A percentile compares a stretch with the other conserved stretches of the same genome.
Conservation (phyloP, 2,797 vertebrate genomes). For the Valencia hispanica region DNA sequence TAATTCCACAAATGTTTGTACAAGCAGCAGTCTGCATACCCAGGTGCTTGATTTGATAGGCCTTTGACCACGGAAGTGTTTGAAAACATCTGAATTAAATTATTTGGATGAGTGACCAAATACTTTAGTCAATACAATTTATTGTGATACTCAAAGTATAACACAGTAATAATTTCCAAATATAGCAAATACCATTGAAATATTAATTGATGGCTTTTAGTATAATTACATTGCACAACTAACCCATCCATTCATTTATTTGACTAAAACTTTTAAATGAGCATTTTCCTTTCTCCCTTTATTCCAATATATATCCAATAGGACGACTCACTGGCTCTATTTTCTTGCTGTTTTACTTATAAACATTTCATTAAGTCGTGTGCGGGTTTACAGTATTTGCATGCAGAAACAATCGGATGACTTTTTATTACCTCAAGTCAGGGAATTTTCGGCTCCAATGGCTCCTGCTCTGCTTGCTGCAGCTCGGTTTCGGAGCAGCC, state of each 20-base stretch:
- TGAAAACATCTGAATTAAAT: neutral
- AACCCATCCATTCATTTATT: neutral
- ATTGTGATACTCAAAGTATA: neutral
- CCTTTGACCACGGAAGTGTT: neutral
- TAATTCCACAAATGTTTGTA: neutral
- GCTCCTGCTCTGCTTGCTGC: slow-evolving; percentile 21
- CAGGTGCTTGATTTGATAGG: neutral
- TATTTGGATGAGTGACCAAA: neutral
- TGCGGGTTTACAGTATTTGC: neutral
- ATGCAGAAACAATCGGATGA: neutral
- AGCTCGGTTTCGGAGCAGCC: slow-evolving; percentile 51
- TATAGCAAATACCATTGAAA: neutral
- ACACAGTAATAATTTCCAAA: neutral
- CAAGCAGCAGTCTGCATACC: neutral
- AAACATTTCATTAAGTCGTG: neutral
- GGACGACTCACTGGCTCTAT: neutral
- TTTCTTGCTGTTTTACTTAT: neutral
- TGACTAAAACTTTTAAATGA: neutral
- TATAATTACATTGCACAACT: neutral
- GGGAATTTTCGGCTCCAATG: slow-evolving; percentile 18
- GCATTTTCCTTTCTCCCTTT: neutral
- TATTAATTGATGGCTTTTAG: neutral
- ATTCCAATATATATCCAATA: neutral
- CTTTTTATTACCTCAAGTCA: neutral
- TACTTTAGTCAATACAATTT: neutral